Conservation (phyloP, 2,888 invertebrate species). For the Rhagonycha fulva region DNA sequence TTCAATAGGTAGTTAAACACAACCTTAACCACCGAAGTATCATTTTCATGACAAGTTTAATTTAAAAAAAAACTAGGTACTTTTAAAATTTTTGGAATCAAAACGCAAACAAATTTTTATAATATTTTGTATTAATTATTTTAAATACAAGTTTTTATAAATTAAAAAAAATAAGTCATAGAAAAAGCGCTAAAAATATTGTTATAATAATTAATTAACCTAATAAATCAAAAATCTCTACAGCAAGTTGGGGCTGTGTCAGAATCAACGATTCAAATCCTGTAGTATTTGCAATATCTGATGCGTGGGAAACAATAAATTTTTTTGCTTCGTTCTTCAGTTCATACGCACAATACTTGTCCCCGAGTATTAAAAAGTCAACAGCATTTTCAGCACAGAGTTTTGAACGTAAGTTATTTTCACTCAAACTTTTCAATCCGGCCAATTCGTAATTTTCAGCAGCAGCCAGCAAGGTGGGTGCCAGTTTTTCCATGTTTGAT, state of each 20-base stretch:
- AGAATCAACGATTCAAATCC: not conserved
- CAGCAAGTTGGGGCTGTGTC: not conserved
- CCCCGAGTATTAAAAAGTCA: conserved; percentile 94
- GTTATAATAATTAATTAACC: not conserved
- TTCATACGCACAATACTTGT: conserved; percentile 97
- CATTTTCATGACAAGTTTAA: too few species aligned
- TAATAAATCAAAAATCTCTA: not conserved
- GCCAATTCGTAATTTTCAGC: conserved; percentile 99
- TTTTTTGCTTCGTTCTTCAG: conserved; percentile 98
- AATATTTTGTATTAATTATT: too few species aligned
- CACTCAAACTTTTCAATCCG: conserved; percentile 98
- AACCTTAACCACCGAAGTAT: too few species aligned
- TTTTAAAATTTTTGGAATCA: too few species aligned
- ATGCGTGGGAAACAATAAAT: conserved; percentile 96
- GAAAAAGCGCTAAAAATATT: too few species aligned
- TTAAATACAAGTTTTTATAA: too few species aligned
- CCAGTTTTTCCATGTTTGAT: conserved; percentile 96
- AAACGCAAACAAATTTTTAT: too few species aligned
- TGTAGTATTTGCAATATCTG: not conserved
- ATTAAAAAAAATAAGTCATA: too few species aligned
- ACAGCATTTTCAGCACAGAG: conserved; percentile 96
- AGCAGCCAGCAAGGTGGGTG: conserved; percentile 95
- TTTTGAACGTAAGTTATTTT: conserved; percentile 93
- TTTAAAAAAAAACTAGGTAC: too few species aligned
- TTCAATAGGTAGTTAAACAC: too few species aligned